These are phyloP conservation scores for Tribolium madens DNA, from an alignment of 1,140 invertebrate species.

Conservation along the genomic window DNA sequence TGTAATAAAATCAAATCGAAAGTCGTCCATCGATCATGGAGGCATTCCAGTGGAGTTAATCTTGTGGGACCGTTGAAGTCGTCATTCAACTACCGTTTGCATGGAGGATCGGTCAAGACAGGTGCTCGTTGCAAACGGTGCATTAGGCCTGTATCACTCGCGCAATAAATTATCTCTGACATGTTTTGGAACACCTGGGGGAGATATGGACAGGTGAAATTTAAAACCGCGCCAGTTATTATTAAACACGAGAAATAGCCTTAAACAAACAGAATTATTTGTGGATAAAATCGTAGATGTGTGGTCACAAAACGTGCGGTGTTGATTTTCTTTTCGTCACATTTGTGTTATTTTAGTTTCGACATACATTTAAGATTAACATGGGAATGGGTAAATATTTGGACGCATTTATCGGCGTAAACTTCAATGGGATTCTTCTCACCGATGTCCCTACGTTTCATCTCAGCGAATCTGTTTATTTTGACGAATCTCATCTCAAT, in stretches of 20 bases:
- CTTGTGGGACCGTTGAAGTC: constrained; percentile 27
- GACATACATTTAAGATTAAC: constrained; percentile 30
- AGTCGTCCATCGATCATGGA: neutral
- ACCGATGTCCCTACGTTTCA: constrained; percentile 32
- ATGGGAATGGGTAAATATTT: constrained; percentile 43
- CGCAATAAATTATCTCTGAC: constrained; percentile 43
- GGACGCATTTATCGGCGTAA: constrained; percentile 38
- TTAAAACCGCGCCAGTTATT: constrained; percentile 38
- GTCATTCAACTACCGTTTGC: constrained; percentile 29
- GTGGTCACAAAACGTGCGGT: constrained; percentile 39
- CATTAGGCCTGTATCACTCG: constrained; percentile 16
- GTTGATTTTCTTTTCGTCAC: constrained; percentile 48
- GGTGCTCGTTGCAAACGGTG: constrained; percentile 36
- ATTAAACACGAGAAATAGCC: constrained; percentile 34
- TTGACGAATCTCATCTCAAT: constrained; percentile 1
- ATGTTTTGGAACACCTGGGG: constrained; percentile 45
- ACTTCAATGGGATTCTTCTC: constrained; percentile 37
- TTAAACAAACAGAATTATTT: constrained; percentile 39
- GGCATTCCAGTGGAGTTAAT: constrained; percentile 16
- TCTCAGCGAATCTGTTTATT: constrained; percentile 23
- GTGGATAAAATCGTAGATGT: constrained; percentile 39
- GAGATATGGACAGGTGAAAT: constrained; percentile 46
- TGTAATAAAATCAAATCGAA: constrained; percentile 20
- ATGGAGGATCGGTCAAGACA: constrained; percentile 1
- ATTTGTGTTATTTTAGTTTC: constrained; percentile 46